These are phyloP conservation scores for Drosophila peninsularis DNA, from an alignment of 2,888 invertebrate species.

Conservation along the genomic window DNA sequence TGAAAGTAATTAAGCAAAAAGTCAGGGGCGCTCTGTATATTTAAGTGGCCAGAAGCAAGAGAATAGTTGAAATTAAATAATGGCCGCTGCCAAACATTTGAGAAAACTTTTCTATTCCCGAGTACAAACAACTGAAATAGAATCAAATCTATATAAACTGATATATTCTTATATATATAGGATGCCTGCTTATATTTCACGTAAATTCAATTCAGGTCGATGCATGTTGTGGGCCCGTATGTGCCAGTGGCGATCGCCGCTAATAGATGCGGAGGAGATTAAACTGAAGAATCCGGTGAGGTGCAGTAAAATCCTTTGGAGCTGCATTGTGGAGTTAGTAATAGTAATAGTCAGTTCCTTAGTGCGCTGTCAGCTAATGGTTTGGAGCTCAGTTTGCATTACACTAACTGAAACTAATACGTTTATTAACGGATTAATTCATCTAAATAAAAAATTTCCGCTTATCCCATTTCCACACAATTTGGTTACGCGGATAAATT, in stretches of 20 bases:
- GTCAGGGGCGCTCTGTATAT: slow-evolving; percentile 62
- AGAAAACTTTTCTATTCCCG: not conserved
- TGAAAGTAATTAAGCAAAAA: slow-evolving; percentile 57
- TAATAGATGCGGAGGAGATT: not conserved
- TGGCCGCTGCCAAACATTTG: slow-evolving; percentile 57
- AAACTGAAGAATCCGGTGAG: slow-evolving; percentile 1
- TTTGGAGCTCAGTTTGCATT: not conserved
- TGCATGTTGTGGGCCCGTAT: slow-evolving; percentile 44
- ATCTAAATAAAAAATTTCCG: not conserved
- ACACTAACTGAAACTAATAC: not conserved
- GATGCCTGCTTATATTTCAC: not conserved
- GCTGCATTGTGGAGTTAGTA: not conserved
- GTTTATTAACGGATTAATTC: not conserved
- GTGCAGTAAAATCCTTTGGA: not conserved
- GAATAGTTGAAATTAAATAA: slow-evolving; percentile 72
- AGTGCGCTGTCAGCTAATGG: not conserved
- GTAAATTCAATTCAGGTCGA: slow-evolving; percentile 1
- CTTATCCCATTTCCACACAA: too few relatives aligned
- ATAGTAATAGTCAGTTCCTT: not conserved
- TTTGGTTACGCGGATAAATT: not conserved
- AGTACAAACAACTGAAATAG: not conserved
- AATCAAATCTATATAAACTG: too few relatives aligned
- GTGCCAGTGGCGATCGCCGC: slow-evolving; percentile 25
- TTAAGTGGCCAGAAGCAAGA: slow-evolving; percentile 63
- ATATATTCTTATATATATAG: not conserved